Conservation (phyloP, 2,113 vertebrate species). For the Vanacampus margaritifer region DNA sequence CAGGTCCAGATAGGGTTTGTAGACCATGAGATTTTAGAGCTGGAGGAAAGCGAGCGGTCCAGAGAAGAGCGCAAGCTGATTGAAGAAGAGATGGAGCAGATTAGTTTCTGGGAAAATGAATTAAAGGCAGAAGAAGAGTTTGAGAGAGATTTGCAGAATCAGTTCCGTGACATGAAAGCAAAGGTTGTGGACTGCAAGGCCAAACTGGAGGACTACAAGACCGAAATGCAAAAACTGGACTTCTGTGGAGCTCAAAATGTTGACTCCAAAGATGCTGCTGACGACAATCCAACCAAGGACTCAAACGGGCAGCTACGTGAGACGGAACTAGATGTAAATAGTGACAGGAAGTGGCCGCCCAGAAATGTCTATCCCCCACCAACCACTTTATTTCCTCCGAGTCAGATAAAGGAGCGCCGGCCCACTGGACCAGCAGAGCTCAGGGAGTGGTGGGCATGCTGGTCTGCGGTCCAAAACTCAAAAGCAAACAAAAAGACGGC, state of each 20-base stretch:
- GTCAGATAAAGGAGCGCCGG: constrained; percentile 53
- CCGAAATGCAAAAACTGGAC: constrained; percentile 45
- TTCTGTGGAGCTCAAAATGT: not conserved
- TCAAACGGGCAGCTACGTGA: constrained; percentile 9
- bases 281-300: not conserved
- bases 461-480: constrained; percentile 55
- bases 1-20: constrained; percentile 38
- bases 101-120: constrained; percentile 74
- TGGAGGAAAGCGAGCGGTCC: constrained; percentile 49
- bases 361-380: constrained; percentile 49
- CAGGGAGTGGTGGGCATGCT: constrained; percentile 70
- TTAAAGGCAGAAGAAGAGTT: constrained; percentile 66
- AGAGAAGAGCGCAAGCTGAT: constrained; percentile 24
- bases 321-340: constrained; percentile 18
- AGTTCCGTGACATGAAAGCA: constrained; percentile 68
- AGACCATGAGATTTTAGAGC: constrained; percentile 56
- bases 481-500: constrained; percentile 30
- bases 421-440: constrained; percentile 60
- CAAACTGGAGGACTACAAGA: constrained; percentile 64
- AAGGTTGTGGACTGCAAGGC: constrained; percentile 64
- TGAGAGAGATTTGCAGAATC: constrained; percentile 64
- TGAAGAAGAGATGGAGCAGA: constrained; percentile 62
- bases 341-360: constrained; percentile 50
- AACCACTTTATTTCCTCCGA: constrained; percentile 43
- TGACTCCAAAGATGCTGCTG: not conserved